Evolutionary conservation across 2,113 vertebrate species (phyloP).

Genomic region (Tringa solitaria): DNA sequence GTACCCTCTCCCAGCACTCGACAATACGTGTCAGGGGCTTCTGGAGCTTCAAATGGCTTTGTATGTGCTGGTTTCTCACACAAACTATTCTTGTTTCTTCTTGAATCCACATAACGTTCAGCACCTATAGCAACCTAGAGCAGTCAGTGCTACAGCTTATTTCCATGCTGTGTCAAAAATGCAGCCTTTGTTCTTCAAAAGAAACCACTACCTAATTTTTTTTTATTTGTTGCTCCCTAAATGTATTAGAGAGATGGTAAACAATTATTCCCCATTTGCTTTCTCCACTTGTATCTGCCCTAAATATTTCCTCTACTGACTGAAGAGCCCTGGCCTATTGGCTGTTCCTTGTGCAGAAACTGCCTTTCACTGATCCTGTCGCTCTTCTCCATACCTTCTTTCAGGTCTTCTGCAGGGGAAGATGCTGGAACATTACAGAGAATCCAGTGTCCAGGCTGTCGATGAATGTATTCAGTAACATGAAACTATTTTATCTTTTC

Average conservation of each 20-base stretch:
- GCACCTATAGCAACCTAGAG: neutral
- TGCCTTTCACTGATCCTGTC: neutral
- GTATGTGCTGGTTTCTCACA: neutral
- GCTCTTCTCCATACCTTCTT: neutral
- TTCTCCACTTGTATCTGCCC: neutral
- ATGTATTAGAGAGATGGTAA: neutral
- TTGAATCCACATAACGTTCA: neutral
- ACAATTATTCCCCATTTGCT: neutral
- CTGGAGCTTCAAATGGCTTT: neutral
- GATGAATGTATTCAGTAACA: neutral
- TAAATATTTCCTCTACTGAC: neutral
- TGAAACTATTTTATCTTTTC: neutral
- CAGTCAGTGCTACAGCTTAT: neutral
- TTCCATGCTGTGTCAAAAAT: neutral
- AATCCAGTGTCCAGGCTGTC: neutral
- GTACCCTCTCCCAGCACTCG: neutral
- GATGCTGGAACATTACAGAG: neutral
- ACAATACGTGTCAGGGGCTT: neutral
- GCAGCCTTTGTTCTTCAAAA: neutral
- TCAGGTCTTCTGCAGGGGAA: neutral
- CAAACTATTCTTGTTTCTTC: neutral
- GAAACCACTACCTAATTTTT: neutral
- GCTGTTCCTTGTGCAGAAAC: neutral
- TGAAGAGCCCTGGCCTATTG: neutral
- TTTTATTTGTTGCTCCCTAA: neutral